Conservation (phyloP, 2,113 vertebrate species). For the Ramphastos sulfuratus region DNA sequence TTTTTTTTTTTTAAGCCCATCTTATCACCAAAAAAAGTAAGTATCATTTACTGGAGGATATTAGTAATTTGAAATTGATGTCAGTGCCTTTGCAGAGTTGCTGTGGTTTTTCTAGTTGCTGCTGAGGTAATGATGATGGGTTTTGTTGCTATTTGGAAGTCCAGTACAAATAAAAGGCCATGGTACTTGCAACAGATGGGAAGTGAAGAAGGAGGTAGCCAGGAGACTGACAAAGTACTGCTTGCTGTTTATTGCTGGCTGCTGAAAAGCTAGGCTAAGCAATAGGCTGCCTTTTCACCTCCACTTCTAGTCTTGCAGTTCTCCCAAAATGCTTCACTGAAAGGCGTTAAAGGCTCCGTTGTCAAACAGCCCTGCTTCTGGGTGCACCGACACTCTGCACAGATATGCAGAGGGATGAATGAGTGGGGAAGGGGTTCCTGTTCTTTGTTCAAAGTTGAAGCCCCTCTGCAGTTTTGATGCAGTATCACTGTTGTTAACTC, state of each 20-base stretch:
- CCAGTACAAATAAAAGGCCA: neutral
- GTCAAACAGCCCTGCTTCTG: neutral
- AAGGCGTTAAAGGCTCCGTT: neutral
- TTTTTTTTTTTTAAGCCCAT: neutral
- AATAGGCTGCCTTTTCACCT: neutral
- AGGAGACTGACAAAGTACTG: neutral
- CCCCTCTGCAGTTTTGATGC: neutral
- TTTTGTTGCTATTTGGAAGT: neutral
- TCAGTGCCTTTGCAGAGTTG: neutral
- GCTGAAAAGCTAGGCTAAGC: neutral
- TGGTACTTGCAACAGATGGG: neutral
- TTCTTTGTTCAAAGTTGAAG: neutral
- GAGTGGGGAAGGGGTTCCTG: fast-evolving
- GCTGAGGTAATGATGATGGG: neutral
- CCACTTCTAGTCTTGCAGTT: neutral
- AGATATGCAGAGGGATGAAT: fast-evolving
- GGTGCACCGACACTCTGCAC: neutral
- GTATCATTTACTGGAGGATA: neutral
- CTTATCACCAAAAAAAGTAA: neutral
- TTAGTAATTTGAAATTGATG: neutral
- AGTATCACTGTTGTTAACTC: neutral
- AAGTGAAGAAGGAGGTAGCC: neutral
- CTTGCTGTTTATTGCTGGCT: neutral
- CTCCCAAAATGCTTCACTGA: neutral
- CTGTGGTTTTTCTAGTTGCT: neutral